These are phyloP conservation scores for Troglohyphantes excavatus DNA, from an alignment of 2,888 invertebrate species.

Conservation along the genomic window DNA sequence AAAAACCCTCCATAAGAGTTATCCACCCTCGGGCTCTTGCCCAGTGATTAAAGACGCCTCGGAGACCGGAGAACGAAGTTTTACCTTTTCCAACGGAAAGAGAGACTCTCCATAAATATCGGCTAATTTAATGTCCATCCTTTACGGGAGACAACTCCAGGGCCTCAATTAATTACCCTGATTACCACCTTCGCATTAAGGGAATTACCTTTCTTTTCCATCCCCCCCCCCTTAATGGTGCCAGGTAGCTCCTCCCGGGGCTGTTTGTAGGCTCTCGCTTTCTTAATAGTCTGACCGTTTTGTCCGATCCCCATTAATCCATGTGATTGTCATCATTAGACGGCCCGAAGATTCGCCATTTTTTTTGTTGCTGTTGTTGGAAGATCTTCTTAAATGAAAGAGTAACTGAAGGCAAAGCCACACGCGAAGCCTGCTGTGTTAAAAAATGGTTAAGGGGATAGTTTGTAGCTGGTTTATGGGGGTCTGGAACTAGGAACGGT, in stretches of 20 bases:
- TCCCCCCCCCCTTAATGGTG: slow-evolving; percentile 16
- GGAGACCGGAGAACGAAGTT: slow-evolving; percentile 42
- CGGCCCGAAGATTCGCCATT: slow-evolving; percentile 7
- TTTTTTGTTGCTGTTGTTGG: background rate
- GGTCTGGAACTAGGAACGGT: background rate
- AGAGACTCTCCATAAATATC: slow-evolving; percentile 60
- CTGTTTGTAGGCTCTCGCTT: slow-evolving; percentile 29
- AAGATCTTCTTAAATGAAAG: background rate
- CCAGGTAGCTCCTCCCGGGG: slow-evolving; percentile 23
- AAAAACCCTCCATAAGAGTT: slow-evolving; percentile 2
- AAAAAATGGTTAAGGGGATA: background rate
- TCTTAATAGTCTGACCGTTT: slow-evolving; percentile 26
- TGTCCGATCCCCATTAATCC: slow-evolving; percentile 42
- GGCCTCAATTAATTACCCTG: slow-evolving; percentile 67
- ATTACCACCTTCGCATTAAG: slow-evolving; percentile 68
- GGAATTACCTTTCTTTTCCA: slow-evolving; percentile 61
- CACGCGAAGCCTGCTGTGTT: background rate
- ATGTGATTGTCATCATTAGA: slow-evolving; percentile 53
- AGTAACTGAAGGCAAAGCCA: background rate
- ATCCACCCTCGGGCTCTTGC: background rate
- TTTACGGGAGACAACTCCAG: slow-evolving; percentile 48
- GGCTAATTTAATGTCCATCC: slow-evolving; percentile 67
- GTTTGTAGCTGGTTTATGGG: background rate
- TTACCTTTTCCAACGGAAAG: slow-evolving; percentile 32
- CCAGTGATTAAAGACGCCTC: slow-evolving; percentile 33